Base-by-base conservation (phyloP, 2,797 vertebrate genomes). In the Oophaga sylvatica region DNA sequence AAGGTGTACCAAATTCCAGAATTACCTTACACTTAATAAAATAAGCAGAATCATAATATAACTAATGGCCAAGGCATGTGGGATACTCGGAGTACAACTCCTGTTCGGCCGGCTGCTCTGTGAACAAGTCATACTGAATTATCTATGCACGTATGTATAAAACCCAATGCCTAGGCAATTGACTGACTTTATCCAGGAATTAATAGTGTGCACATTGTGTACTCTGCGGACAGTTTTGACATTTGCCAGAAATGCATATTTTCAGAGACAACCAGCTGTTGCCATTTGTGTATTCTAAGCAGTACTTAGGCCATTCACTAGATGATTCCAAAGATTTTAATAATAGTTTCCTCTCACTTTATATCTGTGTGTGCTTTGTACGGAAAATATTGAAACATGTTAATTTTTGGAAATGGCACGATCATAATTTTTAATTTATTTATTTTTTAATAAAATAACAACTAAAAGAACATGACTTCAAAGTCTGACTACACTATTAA, bases 201-300 rank as follows among this genome's bases (percentile, higher is more conserved):
- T 77, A 77, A 77, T 77, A 56, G 75, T 5, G 48, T 29, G 48
- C 73, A 77, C 73, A 77, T 77, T 56, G 73, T 53, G 73, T 77
- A 77, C 73, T 75, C 71, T 15, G 22, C n/a, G 22, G 73, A 77
- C 56, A 56, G 13, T 48, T 53, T 48, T 77, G 45, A 77, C 73
- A 77, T 77, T 77, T 77, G 73, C 73, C 73, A 77, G 73, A 53
- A 77, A 53, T 77, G 26, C 45, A 77, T 77, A 77, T 80, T 80
- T 59, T 62, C 78, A 62, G 57, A 62, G 56, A 60, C 26, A 80
- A 80, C 59, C 26, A 59, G 56, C 56, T 80, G 78, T 59, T 80
- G 59, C 56, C 78, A 80, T 59, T 80, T 59, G 78, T 62, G 59
- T 41, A 57, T 77, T 56, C 73, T 53, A 4, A 56, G 22, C 73